Evolutionary conservation across 2,113 vertebrate genomes (phyloP), one percentile per base, ranked within the genome.

Genomic region (Leptosomus discolor): DNA sequence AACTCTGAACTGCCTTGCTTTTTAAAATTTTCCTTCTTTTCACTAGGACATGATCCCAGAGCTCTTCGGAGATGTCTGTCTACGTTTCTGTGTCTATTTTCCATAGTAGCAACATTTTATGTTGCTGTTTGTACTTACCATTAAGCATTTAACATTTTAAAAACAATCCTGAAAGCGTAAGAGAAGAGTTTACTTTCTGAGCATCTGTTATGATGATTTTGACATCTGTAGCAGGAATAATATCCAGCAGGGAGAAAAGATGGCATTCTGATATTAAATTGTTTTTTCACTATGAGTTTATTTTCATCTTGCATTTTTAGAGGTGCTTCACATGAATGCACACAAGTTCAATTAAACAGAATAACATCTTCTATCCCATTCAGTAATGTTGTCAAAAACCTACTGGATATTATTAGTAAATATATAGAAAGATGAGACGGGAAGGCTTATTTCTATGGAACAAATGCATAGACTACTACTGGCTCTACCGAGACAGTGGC

Each of bases 51-150:
- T 15, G 12, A 88, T 53, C 87, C 34, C 61, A 94, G 32, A 90
- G 32, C 34, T 90, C 39, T 58, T 60, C 73, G 64, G 85, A 93
- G n/a, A 37, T 87, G 41, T 36, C 41, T 56, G 8, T 50, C 22
- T 48, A 39, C 32, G 36, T 92, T 83, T 77, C 60, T 81, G 19
- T 39, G n/a, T 60, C 37, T 81, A 11, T 53, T 85, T 71, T 71
- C 43, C 56, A 65, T 14, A 60, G 34, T 9, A 67, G 26, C 50
- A 85, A 91, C 5, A 8, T 75, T 91, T 73, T 67, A 61, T 76
- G 56, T 78, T 81, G 64, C 68, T 86, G 30, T 20, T 58, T 63
- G 30, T 94, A 98, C 97, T 97, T 97, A 98, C 96, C 97, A 53
- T n/a, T 48, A 41, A 80, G 46, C 26, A 77, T 50, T 87, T 94